A percentile compares a stretch with the other conserved stretches of the same genome.
Evolutionary conservation across 2,797 vertebrate species (phyloP).

Genomic region (Acomys russatus): DNA sequence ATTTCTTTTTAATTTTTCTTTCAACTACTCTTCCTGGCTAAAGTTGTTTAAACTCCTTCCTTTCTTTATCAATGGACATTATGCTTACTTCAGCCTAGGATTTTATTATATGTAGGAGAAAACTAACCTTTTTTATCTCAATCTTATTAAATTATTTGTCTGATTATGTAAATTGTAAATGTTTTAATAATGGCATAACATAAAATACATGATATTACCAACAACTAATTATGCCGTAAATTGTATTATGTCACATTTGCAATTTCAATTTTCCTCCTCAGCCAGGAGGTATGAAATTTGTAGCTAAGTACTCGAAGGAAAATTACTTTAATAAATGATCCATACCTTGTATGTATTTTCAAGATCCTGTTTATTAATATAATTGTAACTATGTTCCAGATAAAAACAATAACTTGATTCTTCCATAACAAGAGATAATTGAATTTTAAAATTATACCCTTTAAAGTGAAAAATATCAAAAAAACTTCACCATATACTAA

Average conservation of each 20-base stretch:
- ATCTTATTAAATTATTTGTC: slow-evolving; percentile 76
- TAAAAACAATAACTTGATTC: neutral
- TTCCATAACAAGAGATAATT: slow-evolving; percentile 62
- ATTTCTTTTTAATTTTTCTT: neutral
- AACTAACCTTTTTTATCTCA: neutral
- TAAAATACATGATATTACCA: slow-evolving; percentile 62
- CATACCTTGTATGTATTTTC: slow-evolving; percentile 55
- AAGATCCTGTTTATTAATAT: slow-evolving; percentile 57
- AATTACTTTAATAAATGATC: slow-evolving; percentile 80
- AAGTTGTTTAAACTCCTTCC: neutral
- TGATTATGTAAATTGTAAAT: slow-evolving; percentile 65
- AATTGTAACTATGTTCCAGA: slow-evolving; percentile 54
- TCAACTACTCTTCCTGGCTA: neutral
- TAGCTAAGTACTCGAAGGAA: slow-evolving; percentile 65
- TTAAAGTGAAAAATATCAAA: slow-evolving; percentile 61
- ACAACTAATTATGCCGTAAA: slow-evolving; percentile 66
- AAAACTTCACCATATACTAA: neutral
- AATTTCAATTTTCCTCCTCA: slow-evolving; percentile 76
- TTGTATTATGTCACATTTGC: slow-evolving; percentile 72
- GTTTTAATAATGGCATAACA: slow-evolving; percentile 74
- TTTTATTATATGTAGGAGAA: slow-evolving; percentile 12
- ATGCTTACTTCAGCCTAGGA: neutral
- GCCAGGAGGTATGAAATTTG: slow-evolving; percentile 70
- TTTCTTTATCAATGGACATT: slow-evolving; percentile 42
- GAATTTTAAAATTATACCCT: slow-evolving; percentile 62